These are phyloP conservation scores for Camponotus floridanus DNA, from an alignment of 1,140 invertebrate genomes.

Conservation along the genomic window DNA sequence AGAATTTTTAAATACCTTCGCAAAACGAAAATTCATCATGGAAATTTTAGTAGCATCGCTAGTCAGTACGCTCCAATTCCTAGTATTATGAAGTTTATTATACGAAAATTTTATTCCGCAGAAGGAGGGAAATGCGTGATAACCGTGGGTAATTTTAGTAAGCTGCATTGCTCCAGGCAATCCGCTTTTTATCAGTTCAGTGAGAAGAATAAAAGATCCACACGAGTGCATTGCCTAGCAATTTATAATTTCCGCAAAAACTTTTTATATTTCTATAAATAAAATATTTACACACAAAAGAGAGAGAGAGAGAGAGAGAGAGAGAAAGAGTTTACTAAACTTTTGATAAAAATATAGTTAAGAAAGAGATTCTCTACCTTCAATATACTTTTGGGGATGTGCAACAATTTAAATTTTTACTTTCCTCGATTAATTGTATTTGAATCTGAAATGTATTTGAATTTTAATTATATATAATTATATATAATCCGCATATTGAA, in stretches of 20 bases:
- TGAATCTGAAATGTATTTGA: too few species aligned
- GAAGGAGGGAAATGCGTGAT: constrained; percentile 46
- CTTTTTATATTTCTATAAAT: constrained; percentile 7
- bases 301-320: too few species aligned
- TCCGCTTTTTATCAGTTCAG: constrained; percentile 55
- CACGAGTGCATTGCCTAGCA: constrained; percentile 32
- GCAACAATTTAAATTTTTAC: constrained; percentile 5
- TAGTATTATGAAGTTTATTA: constrained; percentile 59
- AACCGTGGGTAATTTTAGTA: constrained; percentile 59
- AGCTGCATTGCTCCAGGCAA: constrained; percentile 58
- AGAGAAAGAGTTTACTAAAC: not conserved
- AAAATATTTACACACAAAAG: not conserved
- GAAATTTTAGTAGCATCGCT: constrained; percentile 50
- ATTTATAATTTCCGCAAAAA: constrained; percentile 56
- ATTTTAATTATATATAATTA: not conserved
- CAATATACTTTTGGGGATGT: too few species aligned
- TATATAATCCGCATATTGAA: not conserved
- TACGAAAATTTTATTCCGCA: constrained; percentile 57
- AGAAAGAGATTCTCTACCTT: not conserved
- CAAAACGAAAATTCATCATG: constrained; percentile 39
- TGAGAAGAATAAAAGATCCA: constrained; percentile 46
- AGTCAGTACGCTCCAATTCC: constrained; percentile 53
- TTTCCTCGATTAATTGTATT: not conserved
- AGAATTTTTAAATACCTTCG: constrained; percentile 52
- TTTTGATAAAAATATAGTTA: constrained; percentile 3